Conservation (phyloP, 2,888 invertebrate genomes). For the Lithophane leautieri region DNA sequence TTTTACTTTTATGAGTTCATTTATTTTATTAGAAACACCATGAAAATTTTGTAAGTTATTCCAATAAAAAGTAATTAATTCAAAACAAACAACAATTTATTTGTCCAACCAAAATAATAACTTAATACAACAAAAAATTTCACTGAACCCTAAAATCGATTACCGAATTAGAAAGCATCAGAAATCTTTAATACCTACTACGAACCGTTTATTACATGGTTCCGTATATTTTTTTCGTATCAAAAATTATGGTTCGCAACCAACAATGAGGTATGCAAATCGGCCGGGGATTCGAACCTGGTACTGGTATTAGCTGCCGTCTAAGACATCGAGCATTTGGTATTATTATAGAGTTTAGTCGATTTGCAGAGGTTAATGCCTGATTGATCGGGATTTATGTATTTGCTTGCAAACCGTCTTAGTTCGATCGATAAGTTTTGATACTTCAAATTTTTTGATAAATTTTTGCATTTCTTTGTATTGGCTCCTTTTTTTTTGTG, state of each 20-base stretch:
- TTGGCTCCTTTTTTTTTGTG: too few species aligned
- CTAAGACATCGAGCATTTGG: conserved; percentile 76
- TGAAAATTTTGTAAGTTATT: neutral
- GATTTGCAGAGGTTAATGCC: conserved; percentile 70
- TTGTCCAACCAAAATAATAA: conserved; percentile 19
- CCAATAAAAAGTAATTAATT: neutral
- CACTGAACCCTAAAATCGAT: conserved; percentile 64
- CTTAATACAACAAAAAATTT: neutral
- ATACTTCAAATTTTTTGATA: conserved; percentile 19
- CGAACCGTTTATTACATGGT: conserved; percentile 68
- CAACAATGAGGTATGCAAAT: conserved; percentile 89
- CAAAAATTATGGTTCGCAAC: conserved; percentile 83
- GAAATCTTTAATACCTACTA: conserved; percentile 79
- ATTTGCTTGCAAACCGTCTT: conserved; percentile 15
- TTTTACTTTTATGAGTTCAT: too few species aligned
- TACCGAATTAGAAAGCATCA: conserved; percentile 80
- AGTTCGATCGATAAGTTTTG: conserved; percentile 26
- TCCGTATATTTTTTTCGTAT: conserved; percentile 71
- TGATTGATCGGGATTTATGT: conserved; percentile 67
- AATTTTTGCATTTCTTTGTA: neutral
- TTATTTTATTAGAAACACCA: neutral
- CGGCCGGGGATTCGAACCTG: conserved; percentile 74
- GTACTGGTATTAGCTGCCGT: conserved; percentile 79
- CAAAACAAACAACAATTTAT: neutral
- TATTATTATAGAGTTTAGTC: conserved; percentile 80